Percentiles rank a stretch among this genome's conserved stretches.
Evolutionary conservation across 2,888 invertebrate genomes (phyloP).

Genomic region (Heliconius charithonia): DNA sequence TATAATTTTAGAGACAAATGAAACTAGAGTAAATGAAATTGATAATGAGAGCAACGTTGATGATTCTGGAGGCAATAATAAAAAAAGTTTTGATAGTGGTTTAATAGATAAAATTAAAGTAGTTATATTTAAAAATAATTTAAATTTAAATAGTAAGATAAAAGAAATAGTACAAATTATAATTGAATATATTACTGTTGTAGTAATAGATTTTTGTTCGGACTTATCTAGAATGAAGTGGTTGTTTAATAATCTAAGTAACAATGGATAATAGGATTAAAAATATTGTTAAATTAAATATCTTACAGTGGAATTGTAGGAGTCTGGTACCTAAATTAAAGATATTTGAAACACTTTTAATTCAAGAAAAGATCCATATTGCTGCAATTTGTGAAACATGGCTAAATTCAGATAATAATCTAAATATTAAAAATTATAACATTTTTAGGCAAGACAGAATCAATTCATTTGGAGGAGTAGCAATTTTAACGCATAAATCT

Average conservation of each 20-base stretch:
- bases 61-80: not conserved
- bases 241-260: no score
- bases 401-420: not conserved
- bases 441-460: slow-evolving; percentile 5
- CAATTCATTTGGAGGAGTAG: not conserved
- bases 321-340: not conserved
- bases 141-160: no score
- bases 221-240: no score
- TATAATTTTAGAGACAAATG: not conserved
- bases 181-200: no score
- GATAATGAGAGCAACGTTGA: not conserved
- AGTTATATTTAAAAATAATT: no score
- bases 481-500: not conserved
- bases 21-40: not conserved
- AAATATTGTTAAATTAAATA: not conserved
- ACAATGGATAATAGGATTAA: no score
- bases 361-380: not conserved
- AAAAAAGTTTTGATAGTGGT: no score
- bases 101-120: no score
- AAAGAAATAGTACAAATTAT: no score
- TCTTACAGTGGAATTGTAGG: not conserved
- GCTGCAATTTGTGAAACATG: slow-evolving; percentile 5
- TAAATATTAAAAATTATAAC: not conserved
- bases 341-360: not conserved
- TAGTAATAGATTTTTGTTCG: no score